A percentile compares a stretch with the other conserved stretches of the same genome.
These are phyloP conservation scores for Idaea dimidiata DNA, from an alignment of 2,888 invertebrate species.

Conservation along the genomic window DNA sequence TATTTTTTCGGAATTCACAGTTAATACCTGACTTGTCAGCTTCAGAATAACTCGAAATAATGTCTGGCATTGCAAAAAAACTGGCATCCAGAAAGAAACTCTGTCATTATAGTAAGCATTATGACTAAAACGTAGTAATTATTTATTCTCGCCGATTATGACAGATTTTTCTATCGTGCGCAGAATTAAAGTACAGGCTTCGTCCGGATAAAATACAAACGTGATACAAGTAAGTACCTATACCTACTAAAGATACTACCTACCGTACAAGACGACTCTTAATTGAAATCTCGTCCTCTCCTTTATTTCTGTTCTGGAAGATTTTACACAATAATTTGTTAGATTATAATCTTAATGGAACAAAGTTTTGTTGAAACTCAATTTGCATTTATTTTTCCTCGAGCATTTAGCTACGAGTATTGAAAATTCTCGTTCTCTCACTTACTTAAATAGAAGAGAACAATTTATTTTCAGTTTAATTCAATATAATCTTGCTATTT, in stretches of 20 bases:
- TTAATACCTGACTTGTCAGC: no score
- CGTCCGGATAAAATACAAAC: background rate
- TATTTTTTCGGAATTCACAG: no score
- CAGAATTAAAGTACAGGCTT: background rate
- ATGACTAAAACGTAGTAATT: no score
- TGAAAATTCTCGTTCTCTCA: slow-evolving; percentile 3
- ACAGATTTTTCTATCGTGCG: background rate
- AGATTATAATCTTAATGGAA: slow-evolving; percentile 31
- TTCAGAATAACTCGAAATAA: no score
- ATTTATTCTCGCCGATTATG: no score
- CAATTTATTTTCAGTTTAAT: background rate
- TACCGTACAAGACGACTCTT: background rate
- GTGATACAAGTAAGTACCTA: background rate
- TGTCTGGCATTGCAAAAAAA: no score
- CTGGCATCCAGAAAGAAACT: no score
- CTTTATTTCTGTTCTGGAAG: slow-evolving; percentile 25
- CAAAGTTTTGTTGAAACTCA: slow-evolving; percentile 27
- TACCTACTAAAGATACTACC: no score
- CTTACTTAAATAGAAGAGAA: background rate
- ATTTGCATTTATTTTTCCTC: slow-evolving; percentile 25
- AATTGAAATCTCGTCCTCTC: slow-evolving; percentile 30
- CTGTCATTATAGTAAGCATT: no score
- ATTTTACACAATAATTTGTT: slow-evolving; percentile 32
- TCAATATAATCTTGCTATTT: background rate
- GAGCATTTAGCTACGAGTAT: slow-evolving; percentile 24